A percentile compares a stretch with the other conserved stretches of the same genome.
Evolutionary conservation across 2,113 vertebrate species (phyloP).

Genomic region (Cathartes aura): DNA sequence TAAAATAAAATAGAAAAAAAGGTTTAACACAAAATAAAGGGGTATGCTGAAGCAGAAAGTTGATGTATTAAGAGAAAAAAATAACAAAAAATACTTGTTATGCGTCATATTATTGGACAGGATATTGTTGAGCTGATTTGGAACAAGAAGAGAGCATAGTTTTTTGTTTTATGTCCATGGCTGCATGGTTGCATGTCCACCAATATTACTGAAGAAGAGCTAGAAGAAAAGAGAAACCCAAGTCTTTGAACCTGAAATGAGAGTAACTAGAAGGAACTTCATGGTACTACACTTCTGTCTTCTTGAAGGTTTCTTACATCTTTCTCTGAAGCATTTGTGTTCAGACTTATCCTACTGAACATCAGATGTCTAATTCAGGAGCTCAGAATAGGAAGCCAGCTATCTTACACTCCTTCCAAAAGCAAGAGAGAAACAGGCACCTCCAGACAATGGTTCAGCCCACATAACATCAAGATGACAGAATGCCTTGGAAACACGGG

Average conservation of each 20-base stretch:
- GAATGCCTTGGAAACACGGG: not conserved
- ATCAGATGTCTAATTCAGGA: not conserved
- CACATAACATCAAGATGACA: not conserved
- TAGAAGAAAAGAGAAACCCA: not conserved
- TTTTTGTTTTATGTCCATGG: not conserved
- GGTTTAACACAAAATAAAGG: not conserved
- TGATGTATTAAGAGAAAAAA: not conserved
- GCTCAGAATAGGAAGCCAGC: not conserved
- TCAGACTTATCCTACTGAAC: not conserved
- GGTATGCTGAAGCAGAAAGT: not conserved
- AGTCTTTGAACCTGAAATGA: not conserved
- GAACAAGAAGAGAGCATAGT: not conserved
- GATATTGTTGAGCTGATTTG: not conserved
- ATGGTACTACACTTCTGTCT: not conserved
- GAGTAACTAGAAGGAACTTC: not conserved
- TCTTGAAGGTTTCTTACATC: not conserved
- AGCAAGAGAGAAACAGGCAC: not conserved
- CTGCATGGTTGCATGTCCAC: not conserved
- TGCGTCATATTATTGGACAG: not conserved
- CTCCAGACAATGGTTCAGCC: not conserved
- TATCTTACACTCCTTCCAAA: not conserved
- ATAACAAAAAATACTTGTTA: not conserved
- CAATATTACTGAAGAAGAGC: not conserved
- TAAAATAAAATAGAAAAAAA: not conserved
- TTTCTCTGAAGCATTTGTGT: not conserved